phyloP scores from a whole-genome alignment of 2,888 invertebrate species.

The Pollenia labialis region DNA sequence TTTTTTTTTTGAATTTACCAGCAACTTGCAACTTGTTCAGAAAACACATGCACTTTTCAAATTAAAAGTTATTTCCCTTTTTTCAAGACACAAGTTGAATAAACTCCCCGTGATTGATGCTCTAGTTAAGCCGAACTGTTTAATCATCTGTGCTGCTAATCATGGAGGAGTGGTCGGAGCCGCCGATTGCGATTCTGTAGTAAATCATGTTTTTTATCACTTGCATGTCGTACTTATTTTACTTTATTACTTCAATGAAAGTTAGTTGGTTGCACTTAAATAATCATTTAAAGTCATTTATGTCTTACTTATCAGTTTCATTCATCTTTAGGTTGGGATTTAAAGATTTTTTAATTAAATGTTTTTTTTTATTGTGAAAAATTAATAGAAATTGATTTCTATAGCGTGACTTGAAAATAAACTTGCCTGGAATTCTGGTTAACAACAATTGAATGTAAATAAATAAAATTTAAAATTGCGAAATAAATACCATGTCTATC shows the following conservation, averaged over 20 bases:
- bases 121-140: constrained; percentile 47
- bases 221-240: constrained; percentile 10
- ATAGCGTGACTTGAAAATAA: too few relatives aligned
- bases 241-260: not conserved
- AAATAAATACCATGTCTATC: too few relatives aligned
- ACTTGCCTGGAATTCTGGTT: too few relatives aligned
- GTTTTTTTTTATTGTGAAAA: not conserved
- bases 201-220: constrained; percentile 45
- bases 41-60: constrained; percentile 42
- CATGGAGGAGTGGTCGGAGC: constrained; percentile 27
- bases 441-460: too few relatives aligned
- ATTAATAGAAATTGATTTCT: too few relatives aligned
- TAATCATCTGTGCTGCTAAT: constrained; percentile 45
- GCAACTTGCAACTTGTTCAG: not conserved
- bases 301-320: constrained; percentile 16
- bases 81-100: constrained; percentile 45
- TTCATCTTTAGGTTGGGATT: not conserved
- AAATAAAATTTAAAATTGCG: too few relatives aligned
- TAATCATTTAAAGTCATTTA: constrained; percentile 39
- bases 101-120: constrained; percentile 59
- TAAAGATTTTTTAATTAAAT: constrained; percentile 3
- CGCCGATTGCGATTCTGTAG: constrained; percentile 23
- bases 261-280: constrained; percentile 5
- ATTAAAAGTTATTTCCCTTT: constrained; percentile 56
- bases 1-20: constrained; percentile 37